Evolutionary conservation across 1,140 invertebrate species (phyloP), one percentile per base, ranked within the genome.

Genomic region (Drosophila sp.): DNA sequence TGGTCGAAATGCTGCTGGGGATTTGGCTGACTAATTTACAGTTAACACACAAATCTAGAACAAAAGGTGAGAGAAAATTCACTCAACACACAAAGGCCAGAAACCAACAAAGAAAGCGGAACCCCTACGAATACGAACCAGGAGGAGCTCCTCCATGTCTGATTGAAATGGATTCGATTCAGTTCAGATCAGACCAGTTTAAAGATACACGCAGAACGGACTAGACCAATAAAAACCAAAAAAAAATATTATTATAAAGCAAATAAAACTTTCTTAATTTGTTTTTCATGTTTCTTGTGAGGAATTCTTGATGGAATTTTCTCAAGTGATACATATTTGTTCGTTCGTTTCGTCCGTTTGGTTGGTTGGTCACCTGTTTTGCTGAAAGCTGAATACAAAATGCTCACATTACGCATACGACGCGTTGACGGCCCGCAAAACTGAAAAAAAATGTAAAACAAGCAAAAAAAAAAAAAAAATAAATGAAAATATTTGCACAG

Each of bases 371-470:
- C 76, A 79, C 76, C 76, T 79, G 76, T 76, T 75, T 69, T 41
- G 70, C 41, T 68, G 60, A 84, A 80, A 66, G 30, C 33, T 67
- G 80, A 70, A 83, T 70, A 84, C 77, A 84, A 73, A 50, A 80
- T 56, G 69, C 71, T 62, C 71, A 79, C 63, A 86, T 87, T 87
- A 87, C 83, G 79, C 84, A 86, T 86, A 86, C 83, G 83, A 66
- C 73, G 66, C 74, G 74, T 73, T 77, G 74, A 72, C 70, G 65
- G 66, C 11, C 47, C 27, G 56, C 56, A 63, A 69, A 67, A 64
- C 44, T 44, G 55, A 56, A 40, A 62, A 66, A 35, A 60, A 64
- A 61, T 50, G 33, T 41, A 44, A 60, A 64, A 35, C 56, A 40
- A 56, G 56, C 44, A 30, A 65, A 57, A 35, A 70, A 65, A 63